A percentile compares a stretch with the other conserved stretches of the same genome.
phyloP scores from a whole-genome alignment of 2,888 invertebrate species.

The Apamea monoglypha region DNA sequence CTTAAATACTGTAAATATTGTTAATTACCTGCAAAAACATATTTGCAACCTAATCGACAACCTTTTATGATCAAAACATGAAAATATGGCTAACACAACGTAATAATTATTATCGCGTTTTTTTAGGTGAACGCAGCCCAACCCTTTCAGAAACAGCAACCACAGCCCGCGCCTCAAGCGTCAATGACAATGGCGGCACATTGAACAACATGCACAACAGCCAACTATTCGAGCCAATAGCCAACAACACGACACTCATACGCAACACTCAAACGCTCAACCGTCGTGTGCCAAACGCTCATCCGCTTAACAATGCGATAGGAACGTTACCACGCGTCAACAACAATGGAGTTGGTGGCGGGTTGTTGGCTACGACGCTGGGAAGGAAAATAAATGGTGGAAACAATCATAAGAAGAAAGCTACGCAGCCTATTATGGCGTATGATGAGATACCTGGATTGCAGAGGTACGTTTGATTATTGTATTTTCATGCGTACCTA shows the following conservation, averaged over 20 bases:
- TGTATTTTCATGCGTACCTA: not conserved
- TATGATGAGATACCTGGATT: slow-evolving; percentile 91
- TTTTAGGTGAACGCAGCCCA: slow-evolving; percentile 93
- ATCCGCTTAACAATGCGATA: slow-evolving; percentile 85
- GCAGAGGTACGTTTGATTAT: slow-evolving; percentile 77
- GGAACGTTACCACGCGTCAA: slow-evolving; percentile 87
- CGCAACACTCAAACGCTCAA: slow-evolving; percentile 87
- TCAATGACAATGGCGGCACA: slow-evolving; percentile 86
- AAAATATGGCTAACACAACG: not conserved
- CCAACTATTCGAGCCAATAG: slow-evolving; percentile 76
- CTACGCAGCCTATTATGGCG: slow-evolving; percentile 88
- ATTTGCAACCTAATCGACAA: not conserved
- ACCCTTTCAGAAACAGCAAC: slow-evolving; percentile 96
- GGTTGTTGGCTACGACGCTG: slow-evolving; percentile 82
- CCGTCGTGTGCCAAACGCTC: slow-evolving; percentile 79
- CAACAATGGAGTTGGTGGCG: slow-evolving; percentile 79
- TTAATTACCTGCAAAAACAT: not conserved
- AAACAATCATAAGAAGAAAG: slow-evolving; percentile 88
- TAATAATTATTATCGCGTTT: slow-evolving; percentile 27
- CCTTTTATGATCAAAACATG: not conserved
- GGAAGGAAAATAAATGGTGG: slow-evolving; percentile 88
- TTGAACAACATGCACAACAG: slow-evolving; percentile 79
- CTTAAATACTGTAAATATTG: not conserved
- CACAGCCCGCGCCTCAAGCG: slow-evolving; percentile 94
- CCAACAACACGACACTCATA: slow-evolving; percentile 79